Percentiles rank a stretch among this genome's conserved stretches.
These are phyloP conservation scores for Gymnothorax reevesii DNA, from an alignment of 2,797 vertebrate species.

Conservation along the genomic window DNA sequence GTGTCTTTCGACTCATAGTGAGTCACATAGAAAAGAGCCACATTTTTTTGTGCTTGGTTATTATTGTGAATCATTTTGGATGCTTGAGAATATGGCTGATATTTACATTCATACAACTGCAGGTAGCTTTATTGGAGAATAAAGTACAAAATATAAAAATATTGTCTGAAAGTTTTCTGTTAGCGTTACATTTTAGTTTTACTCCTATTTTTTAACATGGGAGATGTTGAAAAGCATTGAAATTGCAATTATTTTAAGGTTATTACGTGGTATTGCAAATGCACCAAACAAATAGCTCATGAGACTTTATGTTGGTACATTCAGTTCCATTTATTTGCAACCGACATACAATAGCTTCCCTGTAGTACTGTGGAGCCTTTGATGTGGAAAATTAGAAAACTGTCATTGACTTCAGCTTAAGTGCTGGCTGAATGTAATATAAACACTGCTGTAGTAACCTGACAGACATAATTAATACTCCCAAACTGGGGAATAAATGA, in stretches of 20 bases:
- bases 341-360: background rate
- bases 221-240: background rate
- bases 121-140: too few relatives aligned
- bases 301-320: background rate
- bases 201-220: too few relatives aligned
- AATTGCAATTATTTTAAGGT: background rate
- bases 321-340: conserved; percentile 1
- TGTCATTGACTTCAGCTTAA: background rate
- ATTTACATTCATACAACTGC: too few relatives aligned
- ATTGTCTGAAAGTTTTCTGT: too few relatives aligned
- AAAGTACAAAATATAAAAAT: too few relatives aligned
- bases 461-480: background rate
- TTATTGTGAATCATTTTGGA: too few relatives aligned
- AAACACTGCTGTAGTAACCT: background rate
- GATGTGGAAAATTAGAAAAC: background rate
- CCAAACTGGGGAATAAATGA: background rate
- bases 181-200: too few relatives aligned
- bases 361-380: background rate
- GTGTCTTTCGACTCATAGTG: background rate
- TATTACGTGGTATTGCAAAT: background rate
- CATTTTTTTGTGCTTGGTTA: background rate
- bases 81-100: too few relatives aligned
- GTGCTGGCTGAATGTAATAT: background rate
- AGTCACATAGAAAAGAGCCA: background rate
- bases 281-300: background rate